These are phyloP conservation scores for Pavo muticus DNA, from an alignment of 2,113 vertebrate genomes.

Conservation along the genomic window DNA sequence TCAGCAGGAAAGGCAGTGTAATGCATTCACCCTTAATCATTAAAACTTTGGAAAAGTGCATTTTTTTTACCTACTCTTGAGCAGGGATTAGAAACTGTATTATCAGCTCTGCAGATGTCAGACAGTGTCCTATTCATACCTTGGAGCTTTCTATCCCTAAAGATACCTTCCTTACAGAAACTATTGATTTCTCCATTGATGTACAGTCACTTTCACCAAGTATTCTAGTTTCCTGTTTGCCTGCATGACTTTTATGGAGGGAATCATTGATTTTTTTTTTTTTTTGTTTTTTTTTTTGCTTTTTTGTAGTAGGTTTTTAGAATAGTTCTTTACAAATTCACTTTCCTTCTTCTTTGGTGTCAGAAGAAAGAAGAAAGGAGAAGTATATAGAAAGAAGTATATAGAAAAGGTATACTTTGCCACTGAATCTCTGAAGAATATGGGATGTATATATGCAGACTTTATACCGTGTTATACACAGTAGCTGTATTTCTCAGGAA, in stretches of 20 bases:
- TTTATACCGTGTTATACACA: not conserved
- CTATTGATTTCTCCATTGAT: slow-evolving; percentile 66
- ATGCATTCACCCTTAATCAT: slow-evolving; percentile 26
- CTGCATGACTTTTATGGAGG: slow-evolving; percentile 39
- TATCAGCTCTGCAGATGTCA: slow-evolving; percentile 39
- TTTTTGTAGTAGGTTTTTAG: slow-evolving; percentile 10
- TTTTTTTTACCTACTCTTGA: slow-evolving; percentile 28
- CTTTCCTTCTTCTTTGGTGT: not conserved
- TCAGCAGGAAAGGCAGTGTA: not conserved
- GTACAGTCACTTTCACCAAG: slow-evolving; percentile 36
- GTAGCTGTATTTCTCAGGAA: not conserved
- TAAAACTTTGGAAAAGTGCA: slow-evolving; percentile 31
- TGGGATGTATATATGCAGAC: not conserved
- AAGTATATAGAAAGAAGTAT: not conserved
- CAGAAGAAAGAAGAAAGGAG: not conserved
- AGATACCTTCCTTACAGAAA: slow-evolving; percentile 38
- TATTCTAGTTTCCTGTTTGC: slow-evolving; percentile 43
- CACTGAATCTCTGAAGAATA: not conserved
- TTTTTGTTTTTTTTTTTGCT: not conserved
- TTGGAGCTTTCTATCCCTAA: slow-evolving; percentile 45
- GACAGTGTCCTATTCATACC: slow-evolving; percentile 13
- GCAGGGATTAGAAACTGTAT: slow-evolving; percentile 44
- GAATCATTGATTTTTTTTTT: slow-evolving; percentile 55
- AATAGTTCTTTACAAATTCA: slow-evolving; percentile 20
- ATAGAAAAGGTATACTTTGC: not conserved